A percentile compares a stretch with the other conserved stretches of the same genome.
phyloP scores from a whole-genome alignment of 2,113 vertebrate genomes.

The Pterocles gutturalis region DNA sequence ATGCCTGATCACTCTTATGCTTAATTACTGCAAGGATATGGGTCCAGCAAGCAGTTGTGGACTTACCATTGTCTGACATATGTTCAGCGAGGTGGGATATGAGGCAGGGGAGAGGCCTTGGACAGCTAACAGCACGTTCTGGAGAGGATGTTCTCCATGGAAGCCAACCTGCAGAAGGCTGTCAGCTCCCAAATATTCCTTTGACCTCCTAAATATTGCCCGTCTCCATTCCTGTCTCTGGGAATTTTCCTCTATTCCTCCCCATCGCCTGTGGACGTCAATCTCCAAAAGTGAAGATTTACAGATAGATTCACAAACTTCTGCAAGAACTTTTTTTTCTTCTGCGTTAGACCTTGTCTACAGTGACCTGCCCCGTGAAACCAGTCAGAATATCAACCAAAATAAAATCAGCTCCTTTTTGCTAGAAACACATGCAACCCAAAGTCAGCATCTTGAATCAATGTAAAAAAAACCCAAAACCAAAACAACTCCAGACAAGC shows the following conservation, averaged over 20 bases:
- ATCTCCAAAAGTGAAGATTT: background rate
- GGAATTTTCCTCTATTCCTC: background rate
- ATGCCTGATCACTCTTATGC: too few relatives aligned
- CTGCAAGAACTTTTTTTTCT: too few relatives aligned
- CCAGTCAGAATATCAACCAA: background rate
- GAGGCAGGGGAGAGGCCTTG: background rate
- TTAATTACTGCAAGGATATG: background rate
- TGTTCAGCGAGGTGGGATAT: background rate
- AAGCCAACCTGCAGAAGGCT: background rate
- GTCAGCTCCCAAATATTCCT: background rate
- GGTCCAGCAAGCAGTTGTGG: background rate
- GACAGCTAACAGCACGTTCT: background rate
- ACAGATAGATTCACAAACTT: background rate
- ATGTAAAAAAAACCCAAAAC: background rate
- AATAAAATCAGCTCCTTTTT: background rate
- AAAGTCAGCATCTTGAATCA: background rate
- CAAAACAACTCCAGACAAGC: background rate
- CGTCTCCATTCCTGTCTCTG: background rate
- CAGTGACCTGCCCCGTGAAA: background rate
- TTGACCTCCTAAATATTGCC: background rate
- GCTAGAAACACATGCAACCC: background rate
- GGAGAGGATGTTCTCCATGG: background rate
- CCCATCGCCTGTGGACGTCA: background rate
- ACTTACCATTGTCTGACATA: fast-evolving
- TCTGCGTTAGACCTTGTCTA: background rate